Percentiles rank a stretch among this genome's conserved stretches.
Evolutionary conservation across 2,797 vertebrate species (phyloP).

Genomic region (Heliangelus exortis): DNA sequence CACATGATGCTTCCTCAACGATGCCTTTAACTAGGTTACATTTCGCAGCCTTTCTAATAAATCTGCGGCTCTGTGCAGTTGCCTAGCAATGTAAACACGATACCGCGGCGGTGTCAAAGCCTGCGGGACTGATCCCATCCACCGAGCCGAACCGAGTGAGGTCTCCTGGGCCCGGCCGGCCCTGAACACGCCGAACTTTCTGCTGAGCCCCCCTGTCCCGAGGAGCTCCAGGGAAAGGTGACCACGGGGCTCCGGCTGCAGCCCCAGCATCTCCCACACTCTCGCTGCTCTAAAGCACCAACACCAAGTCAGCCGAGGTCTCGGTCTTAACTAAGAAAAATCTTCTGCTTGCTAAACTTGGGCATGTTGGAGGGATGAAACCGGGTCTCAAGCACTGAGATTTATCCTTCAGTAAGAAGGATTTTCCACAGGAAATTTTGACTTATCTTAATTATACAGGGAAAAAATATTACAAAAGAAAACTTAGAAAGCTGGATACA

Average conservation of each 20-base stretch:
- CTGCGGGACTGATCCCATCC: background rate
- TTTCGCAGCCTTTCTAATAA: slow-evolving; percentile 32
- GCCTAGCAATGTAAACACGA: slow-evolving; percentile 26
- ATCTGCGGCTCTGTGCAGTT: background rate
- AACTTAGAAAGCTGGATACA: background rate
- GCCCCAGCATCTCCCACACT: background rate
- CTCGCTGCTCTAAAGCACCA: background rate
- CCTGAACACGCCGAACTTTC: background rate
- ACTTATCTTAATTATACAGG: accelerated
- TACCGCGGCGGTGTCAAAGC: background rate
- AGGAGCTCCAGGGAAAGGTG: background rate
- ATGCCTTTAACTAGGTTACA: slow-evolving; percentile 7
- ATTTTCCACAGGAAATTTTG: accelerated
- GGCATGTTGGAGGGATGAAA: background rate
- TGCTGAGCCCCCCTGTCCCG: accelerated
- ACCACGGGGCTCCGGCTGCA: accelerated
- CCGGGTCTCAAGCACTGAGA: background rate
- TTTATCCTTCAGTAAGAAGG: background rate
- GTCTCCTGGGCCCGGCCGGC: background rate
- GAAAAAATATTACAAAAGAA: too few species aligned
- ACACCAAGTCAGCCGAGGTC: background rate
- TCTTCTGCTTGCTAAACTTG: background rate
- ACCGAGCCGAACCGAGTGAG: background rate
- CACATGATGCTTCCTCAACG: background rate
- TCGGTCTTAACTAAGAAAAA: background rate